Percentiles rank a stretch among this genome's conserved stretches.
These are phyloP conservation scores for Acronicta alni DNA, from an alignment of 2,888 invertebrate species.

Conservation along the genomic window DNA sequence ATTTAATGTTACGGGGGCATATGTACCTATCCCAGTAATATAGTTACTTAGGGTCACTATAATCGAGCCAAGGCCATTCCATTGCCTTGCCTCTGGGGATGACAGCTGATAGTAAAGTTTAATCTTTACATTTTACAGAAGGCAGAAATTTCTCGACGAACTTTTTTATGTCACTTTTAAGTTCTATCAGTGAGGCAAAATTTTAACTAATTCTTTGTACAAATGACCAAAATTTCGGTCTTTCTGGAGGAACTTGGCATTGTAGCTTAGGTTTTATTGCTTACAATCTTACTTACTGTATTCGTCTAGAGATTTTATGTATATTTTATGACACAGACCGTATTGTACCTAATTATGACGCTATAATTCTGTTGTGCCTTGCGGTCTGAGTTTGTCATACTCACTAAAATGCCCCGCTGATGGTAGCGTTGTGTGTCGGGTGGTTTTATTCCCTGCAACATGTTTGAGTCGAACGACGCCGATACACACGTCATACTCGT, in stretches of 20 bases:
- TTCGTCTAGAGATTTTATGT: slow-evolving; percentile 16
- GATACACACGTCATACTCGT: too few species aligned
- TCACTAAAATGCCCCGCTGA: too few species aligned
- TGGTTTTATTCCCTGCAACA: too few species aligned
- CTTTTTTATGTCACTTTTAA: slow-evolving; percentile 38
- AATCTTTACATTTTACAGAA: slow-evolving; percentile 3
- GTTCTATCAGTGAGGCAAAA: slow-evolving; percentile 17
- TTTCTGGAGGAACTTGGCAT: not conserved
- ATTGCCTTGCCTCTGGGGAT: not conserved
- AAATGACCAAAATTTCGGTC: slow-evolving; percentile 1
- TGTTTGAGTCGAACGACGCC: too few species aligned
- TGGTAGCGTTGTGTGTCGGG: too few species aligned
- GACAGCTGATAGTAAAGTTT: slow-evolving; percentile 10
- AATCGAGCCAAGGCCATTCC: too few species aligned
- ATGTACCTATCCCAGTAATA: too few species aligned
- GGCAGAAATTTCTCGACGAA: slow-evolving; percentile 9
- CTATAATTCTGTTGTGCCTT: too few species aligned
- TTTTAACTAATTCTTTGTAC: slow-evolving; percentile 8
- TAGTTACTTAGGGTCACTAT: too few species aligned
- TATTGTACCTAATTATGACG: slow-evolving; percentile 15
- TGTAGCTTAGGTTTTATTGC: slow-evolving; percentile 25
- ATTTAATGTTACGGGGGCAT: too few species aligned
- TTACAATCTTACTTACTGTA: slow-evolving; percentile 25
- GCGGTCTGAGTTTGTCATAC: too few species aligned
- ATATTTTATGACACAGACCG: too few species aligned